phyloP scores from a whole-genome alignment of 2,797 vertebrate genomes.

The Craterocephalus amniculus region DNA sequence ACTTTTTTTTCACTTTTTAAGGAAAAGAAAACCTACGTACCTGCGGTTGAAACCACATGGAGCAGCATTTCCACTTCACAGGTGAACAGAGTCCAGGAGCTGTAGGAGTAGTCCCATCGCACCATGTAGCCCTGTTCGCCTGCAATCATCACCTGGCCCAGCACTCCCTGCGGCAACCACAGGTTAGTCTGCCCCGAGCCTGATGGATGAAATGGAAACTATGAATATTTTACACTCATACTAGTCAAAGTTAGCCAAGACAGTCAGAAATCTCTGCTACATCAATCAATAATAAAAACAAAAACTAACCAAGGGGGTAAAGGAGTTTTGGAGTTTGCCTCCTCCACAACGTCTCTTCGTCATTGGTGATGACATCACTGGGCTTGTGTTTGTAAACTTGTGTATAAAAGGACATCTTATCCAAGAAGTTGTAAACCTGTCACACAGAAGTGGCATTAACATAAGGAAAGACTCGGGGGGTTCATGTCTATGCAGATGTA shows the following conservation, averaged over 20 bases:
- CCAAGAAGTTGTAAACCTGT: conserved; percentile 96
- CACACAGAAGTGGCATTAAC: conserved; percentile 7
- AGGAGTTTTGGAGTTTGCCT: conserved; percentile 91
- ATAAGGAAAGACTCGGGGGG: background rate
- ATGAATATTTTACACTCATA: background rate
- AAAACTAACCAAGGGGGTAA: conserved; percentile 91
- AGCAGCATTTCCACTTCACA: conserved; percentile 99
- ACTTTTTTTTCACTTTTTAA: background rate
- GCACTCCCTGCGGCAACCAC: conserved; percentile 92
- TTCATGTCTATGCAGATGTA: background rate
- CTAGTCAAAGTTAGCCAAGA: background rate
- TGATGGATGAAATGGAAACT: conserved; percentile 48
- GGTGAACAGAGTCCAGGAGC: conserved; percentile 97
- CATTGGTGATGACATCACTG: conserved; percentile 89
- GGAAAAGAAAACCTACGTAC: conserved; percentile 68
- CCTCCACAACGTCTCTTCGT: conserved; percentile 95
- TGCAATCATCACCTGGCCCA: conserved; percentile 91
- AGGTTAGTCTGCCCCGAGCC: conserved; percentile 94
- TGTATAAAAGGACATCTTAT: conserved; percentile 98
- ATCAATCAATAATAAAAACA: background rate
- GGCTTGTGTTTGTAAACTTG: conserved; percentile 95
- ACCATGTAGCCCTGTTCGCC: conserved; percentile 90
- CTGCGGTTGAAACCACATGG: conserved; percentile 97
- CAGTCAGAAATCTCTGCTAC: background rate
- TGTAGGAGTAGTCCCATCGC: conserved; percentile 96